A percentile compares a stretch with the other conserved stretches of the same genome.
Conservation (phyloP, 2,113 vertebrate genomes). For the Opisthocomus hoazin region DNA sequence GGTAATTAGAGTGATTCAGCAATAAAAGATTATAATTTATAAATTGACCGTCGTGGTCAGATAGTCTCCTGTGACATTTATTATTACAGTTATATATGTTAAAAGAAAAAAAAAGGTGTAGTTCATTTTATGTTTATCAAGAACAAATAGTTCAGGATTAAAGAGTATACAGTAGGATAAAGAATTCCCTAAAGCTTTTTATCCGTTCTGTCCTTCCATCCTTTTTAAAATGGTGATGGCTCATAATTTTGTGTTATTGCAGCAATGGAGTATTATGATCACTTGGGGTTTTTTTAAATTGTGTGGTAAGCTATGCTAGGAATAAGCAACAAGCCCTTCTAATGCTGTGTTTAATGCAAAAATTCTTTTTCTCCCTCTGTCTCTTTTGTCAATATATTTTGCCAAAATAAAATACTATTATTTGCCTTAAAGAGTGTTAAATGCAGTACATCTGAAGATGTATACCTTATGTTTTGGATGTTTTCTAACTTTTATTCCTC, state of each 20-base stretch:
- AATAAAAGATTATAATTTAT: background rate
- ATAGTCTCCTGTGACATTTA: background rate
- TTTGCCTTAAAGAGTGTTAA: background rate
- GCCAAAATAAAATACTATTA: background rate
- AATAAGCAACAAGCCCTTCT: background rate
- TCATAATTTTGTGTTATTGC: background rate
- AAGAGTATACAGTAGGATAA: background rate
- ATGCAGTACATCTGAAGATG: background rate
- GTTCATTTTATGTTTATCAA: background rate
- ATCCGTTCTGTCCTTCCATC: background rate
- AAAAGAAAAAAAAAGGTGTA: background rate
- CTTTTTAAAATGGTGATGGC: background rate
- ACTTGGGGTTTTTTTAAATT: background rate
- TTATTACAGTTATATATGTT: background rate
- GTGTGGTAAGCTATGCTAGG: background rate
- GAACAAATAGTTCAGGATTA: background rate
- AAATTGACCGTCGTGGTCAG: background rate
- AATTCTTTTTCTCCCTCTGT: background rate
- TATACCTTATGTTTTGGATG: background rate
- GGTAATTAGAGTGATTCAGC: background rate
- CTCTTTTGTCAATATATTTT: background rate
- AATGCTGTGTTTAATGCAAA: background rate
- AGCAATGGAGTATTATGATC: background rate
- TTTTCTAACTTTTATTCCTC: background rate
- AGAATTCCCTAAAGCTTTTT: background rate